Evolutionary conservation across 2,888 invertebrate genomes (phyloP).

Genomic region (Microctonus brassicae): DNA sequence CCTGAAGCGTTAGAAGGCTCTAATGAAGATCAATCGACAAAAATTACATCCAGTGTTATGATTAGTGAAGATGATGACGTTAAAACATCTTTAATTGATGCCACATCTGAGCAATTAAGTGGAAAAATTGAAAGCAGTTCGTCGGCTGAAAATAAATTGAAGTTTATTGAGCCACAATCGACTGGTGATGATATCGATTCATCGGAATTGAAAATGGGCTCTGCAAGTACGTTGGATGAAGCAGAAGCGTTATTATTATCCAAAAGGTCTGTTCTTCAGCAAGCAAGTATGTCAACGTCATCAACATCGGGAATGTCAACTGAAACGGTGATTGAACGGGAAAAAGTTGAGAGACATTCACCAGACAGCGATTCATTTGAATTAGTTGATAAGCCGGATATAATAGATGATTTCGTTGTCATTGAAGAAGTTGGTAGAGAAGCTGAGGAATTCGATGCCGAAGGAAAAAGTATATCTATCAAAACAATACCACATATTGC

Average conservation of each 20-base stretch:
- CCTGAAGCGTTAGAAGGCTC: slow-evolving; percentile 59
- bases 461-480: slow-evolving; percentile 85
- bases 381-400: slow-evolving; percentile 87
- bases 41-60: slow-evolving; percentile 74
- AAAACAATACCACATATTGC: slow-evolving; percentile 69
- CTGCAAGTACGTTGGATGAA: slow-evolving; percentile 20
- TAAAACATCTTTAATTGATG: slow-evolving; percentile 63
- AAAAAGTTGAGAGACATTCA: slow-evolving; percentile 71
- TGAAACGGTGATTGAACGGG: slow-evolving; percentile 65
- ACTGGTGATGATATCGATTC: slow-evolving; percentile 47
- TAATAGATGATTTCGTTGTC: slow-evolving; percentile 89
- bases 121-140: slow-evolving; percentile 53
- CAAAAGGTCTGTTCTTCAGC: slow-evolving; percentile 57
- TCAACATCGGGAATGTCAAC: slow-evolving; percentile 63
- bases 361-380: slow-evolving; percentile 89
- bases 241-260: slow-evolving; percentile 37
- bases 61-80: slow-evolving; percentile 69
- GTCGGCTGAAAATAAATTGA: slow-evolving; percentile 42
- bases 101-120: slow-evolving; percentile 61
- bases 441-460: slow-evolving; percentile 85
- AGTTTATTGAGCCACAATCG: slow-evolving; percentile 51
- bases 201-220: slow-evolving; percentile 32
- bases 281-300: slow-evolving; percentile 65
- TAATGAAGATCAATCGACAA: slow-evolving; percentile 43
- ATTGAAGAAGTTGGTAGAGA: slow-evolving; percentile 91